Conservation (phyloP, 2,113 vertebrate genomes). For the Bothrops jararaca region DNA sequence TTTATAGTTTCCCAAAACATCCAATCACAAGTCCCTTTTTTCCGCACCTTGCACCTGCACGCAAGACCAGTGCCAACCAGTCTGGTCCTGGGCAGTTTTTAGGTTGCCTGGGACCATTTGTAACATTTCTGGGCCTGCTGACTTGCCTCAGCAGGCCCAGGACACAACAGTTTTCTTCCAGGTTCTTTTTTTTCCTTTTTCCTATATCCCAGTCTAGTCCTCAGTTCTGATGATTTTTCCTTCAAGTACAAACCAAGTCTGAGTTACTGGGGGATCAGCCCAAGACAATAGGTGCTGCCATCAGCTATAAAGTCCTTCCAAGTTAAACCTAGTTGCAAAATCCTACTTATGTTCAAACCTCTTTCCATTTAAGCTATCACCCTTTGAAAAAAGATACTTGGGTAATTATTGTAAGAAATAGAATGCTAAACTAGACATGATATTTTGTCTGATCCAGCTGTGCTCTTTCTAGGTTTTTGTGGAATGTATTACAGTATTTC, state of each 20-base stretch:
- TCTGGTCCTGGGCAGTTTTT: too few species aligned
- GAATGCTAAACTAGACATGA: not conserved
- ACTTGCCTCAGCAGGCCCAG: too few species aligned
- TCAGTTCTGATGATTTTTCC: not conserved
- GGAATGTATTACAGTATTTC: not conserved
- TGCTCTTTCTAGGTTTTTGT: not conserved
- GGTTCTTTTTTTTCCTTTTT: too few species aligned
- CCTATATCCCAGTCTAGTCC: not conserved
- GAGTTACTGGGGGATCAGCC: not conserved
- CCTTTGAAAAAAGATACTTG: not conserved
- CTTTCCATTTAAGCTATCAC: not conserved
- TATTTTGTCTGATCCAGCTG: not conserved
- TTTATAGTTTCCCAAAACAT: too few species aligned
- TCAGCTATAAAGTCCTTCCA: not conserved
- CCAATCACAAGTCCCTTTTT: too few species aligned
- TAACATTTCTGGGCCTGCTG: too few species aligned
- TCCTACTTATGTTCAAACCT: not conserved
- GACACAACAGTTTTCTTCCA: not conserved
- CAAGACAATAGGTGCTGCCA: too few species aligned
- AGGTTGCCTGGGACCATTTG: too few species aligned
- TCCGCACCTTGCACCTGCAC: too few species aligned
- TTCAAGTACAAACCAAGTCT: not conserved
- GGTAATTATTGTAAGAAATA: not conserved
- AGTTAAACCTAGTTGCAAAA: not conserved
- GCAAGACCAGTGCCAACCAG: too few species aligned